Evolutionary conservation across 2,888 invertebrate species (phyloP), one percentile per base, ranked within the genome.

Genomic region (Dusona sp.): DNA sequence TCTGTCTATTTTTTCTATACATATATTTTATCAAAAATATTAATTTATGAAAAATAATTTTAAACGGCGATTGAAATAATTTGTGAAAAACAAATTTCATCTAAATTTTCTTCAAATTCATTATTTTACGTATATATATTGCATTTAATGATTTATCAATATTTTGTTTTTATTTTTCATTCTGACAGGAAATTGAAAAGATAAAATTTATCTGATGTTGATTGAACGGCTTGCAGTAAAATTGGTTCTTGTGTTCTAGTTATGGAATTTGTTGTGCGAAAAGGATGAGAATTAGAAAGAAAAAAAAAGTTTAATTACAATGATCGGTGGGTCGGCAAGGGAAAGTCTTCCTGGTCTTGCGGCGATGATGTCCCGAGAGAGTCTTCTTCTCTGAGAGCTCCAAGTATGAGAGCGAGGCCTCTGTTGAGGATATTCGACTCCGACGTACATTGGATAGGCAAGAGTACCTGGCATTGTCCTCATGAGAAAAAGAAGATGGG

Each of bases 361-460:
- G 3, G 88, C 64, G 77, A 89, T 86, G 42, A 88, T 86, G 80
- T 91, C 91, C 33, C 89, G 86, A 29, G 90, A 78, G 57, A 90
- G 88, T 74, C 86, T 80, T 74, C 89, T 87, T 65, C 92, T 89
- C 22, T 92, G 90, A 7, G 90, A 87, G 81, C 89, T 92, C 93
- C 93, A 94, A 7, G 92, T 92, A 77, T 92, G 91, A 77, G 93
- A 91, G 73, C 94, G 89, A 79, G 90, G 90, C 88, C 94, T 92
- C 29, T 89, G 90, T 8, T 89, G 89, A 73, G 91, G 87, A 88
- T 92, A 88, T 88, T 93, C 93, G 48, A 93, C 92, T 54, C 92
- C 93, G 33, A 92, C 93, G 83, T 93, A 93, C 88, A 93, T 93
- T 65, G 94, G 93, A 89, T 93, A 93, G 29, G 93, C 93, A 88